phyloP scores from a whole-genome alignment of 1,140 invertebrate species.

The Neodiprion fabricii region DNA sequence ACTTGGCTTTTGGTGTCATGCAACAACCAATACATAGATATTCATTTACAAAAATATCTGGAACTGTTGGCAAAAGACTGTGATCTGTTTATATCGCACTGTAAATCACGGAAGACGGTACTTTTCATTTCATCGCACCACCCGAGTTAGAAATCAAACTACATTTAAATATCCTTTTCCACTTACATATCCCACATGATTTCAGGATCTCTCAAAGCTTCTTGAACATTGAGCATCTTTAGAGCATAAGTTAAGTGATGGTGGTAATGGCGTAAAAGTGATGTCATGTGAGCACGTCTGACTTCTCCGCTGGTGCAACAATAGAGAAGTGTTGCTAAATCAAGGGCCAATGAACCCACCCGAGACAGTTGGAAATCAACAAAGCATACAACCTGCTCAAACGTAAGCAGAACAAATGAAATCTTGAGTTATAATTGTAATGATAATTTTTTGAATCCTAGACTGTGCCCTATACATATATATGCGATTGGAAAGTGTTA shows the following conservation, averaged over 20 bases:
- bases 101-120: no score
- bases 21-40: no score
- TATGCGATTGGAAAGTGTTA: no score
- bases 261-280: slow-evolving; percentile 66
- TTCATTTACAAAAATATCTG: no score
- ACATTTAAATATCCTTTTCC: slow-evolving; percentile 13
- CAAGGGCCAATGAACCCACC: slow-evolving; percentile 72
- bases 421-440: slow-evolving; percentile 15
- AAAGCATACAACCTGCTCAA: slow-evolving; percentile 66
- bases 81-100: no score
- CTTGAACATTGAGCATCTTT: slow-evolving; percentile 54
- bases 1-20: not conserved
- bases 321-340: slow-evolving; percentile 72
- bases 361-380: slow-evolving; percentile 75
- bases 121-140: no score
- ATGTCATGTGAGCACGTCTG: slow-evolving; percentile 63
- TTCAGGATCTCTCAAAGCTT: slow-evolving; percentile 58
- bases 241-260: slow-evolving; percentile 64
- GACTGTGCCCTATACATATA: slow-evolving; percentile 21
- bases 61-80: no score
- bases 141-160: not conserved
- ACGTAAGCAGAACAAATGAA: slow-evolving; percentile 28
- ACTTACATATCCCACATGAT: slow-evolving; percentile 66
- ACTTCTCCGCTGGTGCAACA: slow-evolving; percentile 70
- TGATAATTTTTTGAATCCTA: not conserved